Evolutionary conservation across 2,113 vertebrate genomes (phyloP).

Genomic region (Sturnira hondurensis): DNA sequence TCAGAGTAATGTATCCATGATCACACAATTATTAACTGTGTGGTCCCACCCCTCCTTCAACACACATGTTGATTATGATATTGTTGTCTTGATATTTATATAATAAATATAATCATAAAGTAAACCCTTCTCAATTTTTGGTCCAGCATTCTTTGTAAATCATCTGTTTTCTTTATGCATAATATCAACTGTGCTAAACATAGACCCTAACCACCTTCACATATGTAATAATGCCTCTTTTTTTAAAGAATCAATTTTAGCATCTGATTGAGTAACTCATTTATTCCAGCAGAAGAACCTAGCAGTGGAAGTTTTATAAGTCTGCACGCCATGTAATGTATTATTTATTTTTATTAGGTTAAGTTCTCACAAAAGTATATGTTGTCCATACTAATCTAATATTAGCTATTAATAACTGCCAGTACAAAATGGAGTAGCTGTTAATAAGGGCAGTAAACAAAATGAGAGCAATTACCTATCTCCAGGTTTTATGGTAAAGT

Average conservation of each 20-base stretch:
- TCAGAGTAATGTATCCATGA: neutral
- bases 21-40: neutral
- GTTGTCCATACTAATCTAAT: neutral
- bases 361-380: neutral
- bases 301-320: neutral
- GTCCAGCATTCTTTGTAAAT: neutral
- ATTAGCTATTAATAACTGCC: neutral
- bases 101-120: conserved; percentile 32
- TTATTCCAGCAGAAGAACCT: neutral
- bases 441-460: neutral
- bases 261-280: conserved; percentile 15
- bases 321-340: neutral
- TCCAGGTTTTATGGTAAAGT: neutral
- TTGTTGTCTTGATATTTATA: neutral
- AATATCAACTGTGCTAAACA: neutral
- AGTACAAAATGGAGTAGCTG: neutral
- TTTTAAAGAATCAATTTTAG: neutral
- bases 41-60: neutral
- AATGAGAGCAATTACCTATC: neutral
- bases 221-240: neutral
- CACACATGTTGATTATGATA: neutral
- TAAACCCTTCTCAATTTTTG: conserved; percentile 2
- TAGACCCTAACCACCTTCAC: neutral
- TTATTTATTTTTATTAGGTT: neutral
- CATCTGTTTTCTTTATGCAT: neutral